Evolutionary conservation across 2,797 vertebrate species (phyloP).

Genomic region (Phaenicophaeus curvirostris): DNA sequence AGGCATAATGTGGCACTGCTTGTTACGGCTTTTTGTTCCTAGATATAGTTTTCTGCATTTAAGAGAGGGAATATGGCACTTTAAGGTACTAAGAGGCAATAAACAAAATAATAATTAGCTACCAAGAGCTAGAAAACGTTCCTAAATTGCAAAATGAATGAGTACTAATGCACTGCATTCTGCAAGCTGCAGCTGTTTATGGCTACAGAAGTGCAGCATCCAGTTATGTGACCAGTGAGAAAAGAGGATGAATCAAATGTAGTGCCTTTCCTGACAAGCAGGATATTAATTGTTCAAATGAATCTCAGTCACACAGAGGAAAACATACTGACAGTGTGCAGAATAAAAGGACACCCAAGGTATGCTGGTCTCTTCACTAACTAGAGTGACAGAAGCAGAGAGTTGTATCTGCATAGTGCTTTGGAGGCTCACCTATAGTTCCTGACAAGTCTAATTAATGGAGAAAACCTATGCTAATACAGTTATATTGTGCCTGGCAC

Average conservation of each 20-base stretch:
- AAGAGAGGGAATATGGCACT: neutral
- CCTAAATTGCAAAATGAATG: slow-evolving; percentile 51
- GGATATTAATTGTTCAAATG: neutral
- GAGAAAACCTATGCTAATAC: neutral
- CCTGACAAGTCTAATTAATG: neutral
- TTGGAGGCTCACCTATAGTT: neutral
- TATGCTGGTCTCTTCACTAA: neutral
- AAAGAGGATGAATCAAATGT: neutral
- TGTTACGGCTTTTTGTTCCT: neutral
- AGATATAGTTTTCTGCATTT: neutral
- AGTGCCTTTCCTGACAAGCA: neutral
- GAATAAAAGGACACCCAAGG: neutral
- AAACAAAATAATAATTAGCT: slow-evolving; percentile 38
- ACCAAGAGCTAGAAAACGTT: slow-evolving; percentile 39
- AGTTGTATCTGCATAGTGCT: neutral
- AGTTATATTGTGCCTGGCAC: neutral
- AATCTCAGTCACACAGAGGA: neutral
- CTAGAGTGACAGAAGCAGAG: neutral
- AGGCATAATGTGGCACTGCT: neutral
- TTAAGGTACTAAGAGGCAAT: slow-evolving; percentile 30
- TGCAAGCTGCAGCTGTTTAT: neutral
- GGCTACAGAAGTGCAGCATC: slow-evolving; percentile 17
- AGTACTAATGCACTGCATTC: slow-evolving; percentile 3
- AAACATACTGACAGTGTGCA: neutral
- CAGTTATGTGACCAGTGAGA: slow-evolving; percentile 37